Conservation (phyloP, 2,888 invertebrate species). For the Lacanobia wlatinum region DNA sequence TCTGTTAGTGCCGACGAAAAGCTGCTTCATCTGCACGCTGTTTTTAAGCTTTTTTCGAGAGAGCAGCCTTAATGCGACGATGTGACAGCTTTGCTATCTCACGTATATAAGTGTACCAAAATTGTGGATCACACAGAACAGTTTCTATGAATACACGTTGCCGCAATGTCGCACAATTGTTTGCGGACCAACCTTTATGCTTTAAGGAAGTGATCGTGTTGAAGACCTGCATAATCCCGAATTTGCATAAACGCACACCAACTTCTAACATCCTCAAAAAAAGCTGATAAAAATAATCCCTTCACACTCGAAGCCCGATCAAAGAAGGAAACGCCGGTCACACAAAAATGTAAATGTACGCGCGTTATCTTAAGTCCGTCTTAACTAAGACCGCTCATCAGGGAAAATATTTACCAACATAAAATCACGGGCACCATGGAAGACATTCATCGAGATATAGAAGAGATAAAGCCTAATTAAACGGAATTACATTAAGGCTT, state of each 20-base stretch:
- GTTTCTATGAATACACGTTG: too few relatives aligned
- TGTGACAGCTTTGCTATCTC: too few relatives aligned
- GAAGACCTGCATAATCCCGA: conserved; percentile 41
- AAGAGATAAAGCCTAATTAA: conserved; percentile 86
- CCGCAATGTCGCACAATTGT: too few relatives aligned
- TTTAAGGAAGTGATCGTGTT: neutral
- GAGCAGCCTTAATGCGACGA: too few relatives aligned
- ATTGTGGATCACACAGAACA: neutral
- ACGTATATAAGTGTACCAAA: neutral
- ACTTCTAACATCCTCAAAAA: conserved; percentile 47
- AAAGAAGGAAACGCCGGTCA: conserved; percentile 68
- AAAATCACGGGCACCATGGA: conserved; percentile 77
- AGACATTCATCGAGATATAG: conserved; percentile 81
- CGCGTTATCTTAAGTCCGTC: conserved; percentile 74
- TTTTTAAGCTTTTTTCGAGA: too few relatives aligned
- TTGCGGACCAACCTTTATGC: too few relatives aligned
- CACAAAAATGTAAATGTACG: conserved; percentile 75
- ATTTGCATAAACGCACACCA: conserved; percentile 67
- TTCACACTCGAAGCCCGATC: conserved; percentile 70
- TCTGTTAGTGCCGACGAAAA: too few relatives aligned
- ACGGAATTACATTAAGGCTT: conserved; percentile 77
- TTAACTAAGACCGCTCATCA: conserved; percentile 76
- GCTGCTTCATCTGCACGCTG: too few relatives aligned
- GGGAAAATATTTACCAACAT: conserved; percentile 87
- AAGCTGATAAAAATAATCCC: conserved; percentile 67